Evolutionary conservation across 1,140 invertebrate species (phyloP).

Genomic region (Meloidogyne exigua): DNA sequence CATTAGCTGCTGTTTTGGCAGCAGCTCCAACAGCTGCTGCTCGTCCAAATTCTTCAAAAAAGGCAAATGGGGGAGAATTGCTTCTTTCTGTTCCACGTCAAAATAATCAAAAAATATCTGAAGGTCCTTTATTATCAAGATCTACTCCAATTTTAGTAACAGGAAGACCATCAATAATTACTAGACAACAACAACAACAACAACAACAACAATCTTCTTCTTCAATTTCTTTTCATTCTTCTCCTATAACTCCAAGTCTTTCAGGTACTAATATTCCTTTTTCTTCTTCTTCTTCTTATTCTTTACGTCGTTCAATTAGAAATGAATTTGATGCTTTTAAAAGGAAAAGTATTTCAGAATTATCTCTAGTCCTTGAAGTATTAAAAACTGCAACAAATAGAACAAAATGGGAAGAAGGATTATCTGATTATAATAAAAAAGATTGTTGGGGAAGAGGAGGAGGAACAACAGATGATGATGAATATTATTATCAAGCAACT

Average conservation of each 20-base stretch:
- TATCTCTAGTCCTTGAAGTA: conserved; percentile 29
- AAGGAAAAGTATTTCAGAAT: conserved; percentile 32
- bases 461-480: conserved; percentile 5
- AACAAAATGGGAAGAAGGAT: not conserved
- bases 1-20: conserved; percentile 9
- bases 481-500: not conserved
- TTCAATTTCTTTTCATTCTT: not conserved
- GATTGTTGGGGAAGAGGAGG: not conserved
- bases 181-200: no score
- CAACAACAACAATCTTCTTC: no score
- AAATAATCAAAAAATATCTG: not conserved
- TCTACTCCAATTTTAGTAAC: not conserved
- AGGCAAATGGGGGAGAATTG: not conserved
- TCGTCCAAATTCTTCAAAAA: conserved; percentile 2
- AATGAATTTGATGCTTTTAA: conserved; percentile 20
- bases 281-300: not conserved
- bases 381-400: conserved; percentile 2
- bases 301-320: not conserved
- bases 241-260: not conserved
- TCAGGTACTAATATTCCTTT: not conserved
- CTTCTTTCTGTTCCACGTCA: not conserved
- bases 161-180: not conserved
- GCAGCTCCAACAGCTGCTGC: conserved; percentile 11
- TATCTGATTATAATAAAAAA: not conserved
- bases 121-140: not conserved